Evolutionary conservation across 2,113 vertebrate genomes (phyloP).

Genomic region (Lepisosteus osseus): DNA sequence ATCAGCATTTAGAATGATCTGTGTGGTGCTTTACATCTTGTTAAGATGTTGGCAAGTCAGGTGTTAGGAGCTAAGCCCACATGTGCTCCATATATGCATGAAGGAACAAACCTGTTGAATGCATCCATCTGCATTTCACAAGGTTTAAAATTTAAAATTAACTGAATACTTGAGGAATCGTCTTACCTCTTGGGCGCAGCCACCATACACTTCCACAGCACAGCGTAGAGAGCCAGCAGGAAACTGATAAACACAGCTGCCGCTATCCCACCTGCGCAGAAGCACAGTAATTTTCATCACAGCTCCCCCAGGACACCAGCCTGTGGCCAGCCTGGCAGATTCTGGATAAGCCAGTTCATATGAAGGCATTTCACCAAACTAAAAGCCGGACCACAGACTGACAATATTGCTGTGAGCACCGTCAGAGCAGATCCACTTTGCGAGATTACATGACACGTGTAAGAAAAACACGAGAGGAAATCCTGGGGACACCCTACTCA

Average conservation of each 20-base stretch:
- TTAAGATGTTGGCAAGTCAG: too few species aligned
- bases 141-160: too few species aligned
- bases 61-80: neutral
- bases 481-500: too few species aligned
- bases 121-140: too few species aligned
- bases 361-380: neutral
- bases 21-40: too few species aligned
- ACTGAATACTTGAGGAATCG: too few species aligned
- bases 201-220: slow-evolving; percentile 40
- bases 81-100: neutral
- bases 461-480: too few species aligned
- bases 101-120: neutral
- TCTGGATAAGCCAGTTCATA: neutral
- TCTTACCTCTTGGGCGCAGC: slow-evolving; percentile 24
- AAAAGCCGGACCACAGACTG: neutral
- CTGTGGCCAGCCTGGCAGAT: too few species aligned
- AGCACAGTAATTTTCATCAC: neutral
- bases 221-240: slow-evolving; percentile 33
- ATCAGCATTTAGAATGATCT: too few species aligned
- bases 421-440: too few species aligned
- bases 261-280: slow-evolving; percentile 24
- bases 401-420: too few species aligned
- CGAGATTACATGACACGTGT: too few species aligned
- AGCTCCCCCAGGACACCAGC: neutral
- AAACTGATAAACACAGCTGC: slow-evolving; percentile 36